Evolutionary conservation across 2,113 vertebrate genomes (phyloP).

Genomic region (Microcebus ravelobensis): DNA sequence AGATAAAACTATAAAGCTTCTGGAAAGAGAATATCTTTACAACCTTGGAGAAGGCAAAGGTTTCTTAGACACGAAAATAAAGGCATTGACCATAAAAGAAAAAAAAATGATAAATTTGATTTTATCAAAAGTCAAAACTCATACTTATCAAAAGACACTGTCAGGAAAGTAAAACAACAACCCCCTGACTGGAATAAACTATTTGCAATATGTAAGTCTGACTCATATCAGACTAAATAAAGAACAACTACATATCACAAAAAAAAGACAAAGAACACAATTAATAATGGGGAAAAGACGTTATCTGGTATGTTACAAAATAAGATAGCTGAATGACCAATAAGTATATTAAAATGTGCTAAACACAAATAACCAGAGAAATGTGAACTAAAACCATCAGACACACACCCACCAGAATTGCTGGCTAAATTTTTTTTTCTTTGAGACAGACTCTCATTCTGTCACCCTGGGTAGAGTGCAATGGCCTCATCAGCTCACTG

Average conservation of each 20-base stretch:
- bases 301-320: not conserved
- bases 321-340: not conserved
- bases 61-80: not conserved
- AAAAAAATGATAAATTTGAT: not conserved
- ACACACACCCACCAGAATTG: not conserved
- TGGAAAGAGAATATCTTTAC: not conserved
- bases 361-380: not conserved
- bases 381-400: slow-evolving; percentile 10
- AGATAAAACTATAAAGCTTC: not conserved
- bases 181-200: not conserved
- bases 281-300: not conserved
- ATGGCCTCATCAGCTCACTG: too few relatives aligned
- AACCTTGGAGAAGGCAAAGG: not conserved
- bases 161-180: not conserved
- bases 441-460: too few relatives aligned
- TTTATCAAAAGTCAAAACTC: not conserved
- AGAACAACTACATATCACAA: not conserved
- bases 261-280: not conserved
- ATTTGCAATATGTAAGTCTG: not conserved
- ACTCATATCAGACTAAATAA: not conserved
- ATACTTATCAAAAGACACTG: not conserved
- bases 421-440: not conserved
- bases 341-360: not conserved
- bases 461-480: too few relatives aligned
- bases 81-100: not conserved